These are phyloP conservation scores for Bos javanicus DNA, from an alignment of 2,113 vertebrate species.

Conservation along the genomic window DNA sequence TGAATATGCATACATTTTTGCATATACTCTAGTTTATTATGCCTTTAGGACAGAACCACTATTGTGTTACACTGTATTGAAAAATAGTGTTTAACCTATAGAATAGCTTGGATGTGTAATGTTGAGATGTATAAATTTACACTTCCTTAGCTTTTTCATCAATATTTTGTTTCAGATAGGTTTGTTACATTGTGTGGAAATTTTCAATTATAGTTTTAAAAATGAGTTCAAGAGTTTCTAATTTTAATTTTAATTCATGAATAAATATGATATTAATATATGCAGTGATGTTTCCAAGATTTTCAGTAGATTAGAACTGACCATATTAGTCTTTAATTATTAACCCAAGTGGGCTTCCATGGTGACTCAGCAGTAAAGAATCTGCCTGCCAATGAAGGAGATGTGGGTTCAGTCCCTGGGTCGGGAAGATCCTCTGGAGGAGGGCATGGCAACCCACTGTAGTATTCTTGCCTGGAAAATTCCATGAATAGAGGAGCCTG, in stretches of 20 bases:
- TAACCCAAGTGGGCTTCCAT: background rate
- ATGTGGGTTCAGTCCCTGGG: background rate
- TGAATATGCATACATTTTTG: background rate
- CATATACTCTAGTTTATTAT: background rate
- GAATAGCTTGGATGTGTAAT: background rate
- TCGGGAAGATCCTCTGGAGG: background rate
- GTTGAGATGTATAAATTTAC: background rate
- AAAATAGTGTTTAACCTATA: background rate
- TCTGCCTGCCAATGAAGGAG: background rate
- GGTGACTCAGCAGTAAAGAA: background rate
- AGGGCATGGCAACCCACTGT: background rate
- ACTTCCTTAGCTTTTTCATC: background rate
- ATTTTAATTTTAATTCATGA: constrained; percentile 21
- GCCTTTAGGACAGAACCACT: background rate
- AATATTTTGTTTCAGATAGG: background rate
- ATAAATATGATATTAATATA: background rate
- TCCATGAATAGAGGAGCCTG: background rate
- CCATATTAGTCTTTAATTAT: background rate
- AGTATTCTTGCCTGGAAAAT: background rate
- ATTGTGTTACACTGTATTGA: background rate
- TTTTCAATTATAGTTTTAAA: constrained; percentile 16
- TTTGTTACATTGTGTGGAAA: background rate
- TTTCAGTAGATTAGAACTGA: background rate
- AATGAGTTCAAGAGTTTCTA: background rate
- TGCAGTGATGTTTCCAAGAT: background rate